Evolutionary conservation across 2,888 invertebrate species (phyloP).

Genomic region (Melangyna quadrimaculata): DNA sequence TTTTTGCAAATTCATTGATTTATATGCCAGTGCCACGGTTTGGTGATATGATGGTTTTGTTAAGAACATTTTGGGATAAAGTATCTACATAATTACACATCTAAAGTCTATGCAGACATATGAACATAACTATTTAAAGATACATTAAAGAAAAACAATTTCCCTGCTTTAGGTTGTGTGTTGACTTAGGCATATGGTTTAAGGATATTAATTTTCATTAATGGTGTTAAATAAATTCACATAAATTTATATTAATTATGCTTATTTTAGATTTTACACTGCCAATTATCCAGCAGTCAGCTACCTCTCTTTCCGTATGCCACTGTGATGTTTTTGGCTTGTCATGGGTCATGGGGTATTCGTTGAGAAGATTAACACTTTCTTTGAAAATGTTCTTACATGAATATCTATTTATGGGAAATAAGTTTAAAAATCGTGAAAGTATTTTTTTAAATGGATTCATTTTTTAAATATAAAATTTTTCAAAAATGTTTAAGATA

Average conservation of each 20-base stretch:
- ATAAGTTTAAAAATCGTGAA: no score
- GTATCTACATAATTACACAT: not conserved
- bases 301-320: not conserved
- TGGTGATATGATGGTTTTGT: not conserved
- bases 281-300: not conserved
- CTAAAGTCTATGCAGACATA: not conserved
- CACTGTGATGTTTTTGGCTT: not conserved
- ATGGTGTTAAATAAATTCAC: constrained; percentile 59
- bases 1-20: constrained; percentile 55
- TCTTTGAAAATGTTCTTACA: no score
- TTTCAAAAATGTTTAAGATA: no score
- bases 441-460: no score
- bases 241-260: constrained; percentile 69
- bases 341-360: not conserved
- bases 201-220: constrained; percentile 70
- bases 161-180: not conserved
- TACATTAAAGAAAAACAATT: constrained; percentile 4
- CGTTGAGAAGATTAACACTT: no score
- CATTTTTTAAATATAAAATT: no score
- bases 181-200: constrained; percentile 16
- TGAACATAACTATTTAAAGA: not conserved
- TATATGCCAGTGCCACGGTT: constrained; percentile 18
- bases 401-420: no score
- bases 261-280: constrained; percentile 26
- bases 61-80: not conserved